These are phyloP conservation scores for Drosophila funebris DNA, from an alignment of 1,140 invertebrate genomes.

Conservation along the genomic window DNA sequence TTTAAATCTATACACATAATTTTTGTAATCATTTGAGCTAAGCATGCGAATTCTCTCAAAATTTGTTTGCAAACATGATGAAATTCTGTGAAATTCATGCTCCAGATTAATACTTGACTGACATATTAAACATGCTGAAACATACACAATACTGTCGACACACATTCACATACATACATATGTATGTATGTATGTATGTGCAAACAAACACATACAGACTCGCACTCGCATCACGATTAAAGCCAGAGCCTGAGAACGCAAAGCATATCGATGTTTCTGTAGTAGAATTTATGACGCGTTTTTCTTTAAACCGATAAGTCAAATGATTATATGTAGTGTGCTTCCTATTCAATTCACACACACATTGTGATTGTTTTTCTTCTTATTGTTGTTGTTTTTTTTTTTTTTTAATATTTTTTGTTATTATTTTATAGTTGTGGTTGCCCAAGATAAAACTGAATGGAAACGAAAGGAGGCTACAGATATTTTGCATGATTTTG, in stretches of 20 bases:
- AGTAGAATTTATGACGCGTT: slow-evolving; percentile 14
- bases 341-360: slow-evolving; percentile 8
- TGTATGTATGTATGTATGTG: neutral
- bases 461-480: neutral
- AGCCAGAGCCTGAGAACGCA: slow-evolving; percentile 44
- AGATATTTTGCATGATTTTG: slow-evolving; percentile 18
- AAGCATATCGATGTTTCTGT: slow-evolving; percentile 29
- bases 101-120: neutral
- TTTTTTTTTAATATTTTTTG: no score
- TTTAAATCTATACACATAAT: neutral
- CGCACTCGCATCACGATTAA: slow-evolving; percentile 3
- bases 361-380: slow-evolving; percentile 2
- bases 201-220: neutral
- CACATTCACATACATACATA: neutral
- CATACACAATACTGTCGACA: neutral
- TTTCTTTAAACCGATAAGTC: slow-evolving; percentile 6
- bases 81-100: slow-evolving; percentile 9
- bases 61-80: slow-evolving; percentile 22
- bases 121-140: slow-evolving; percentile 14
- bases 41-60: neutral
- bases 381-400: neutral
- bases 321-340: neutral
- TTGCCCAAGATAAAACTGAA: slow-evolving; percentile 15
- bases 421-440: no score
- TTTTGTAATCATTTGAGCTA: neutral